Evolutionary conservation across 2,888 invertebrate species (phyloP).

Genomic region (Cepaea hortensis): DNA sequence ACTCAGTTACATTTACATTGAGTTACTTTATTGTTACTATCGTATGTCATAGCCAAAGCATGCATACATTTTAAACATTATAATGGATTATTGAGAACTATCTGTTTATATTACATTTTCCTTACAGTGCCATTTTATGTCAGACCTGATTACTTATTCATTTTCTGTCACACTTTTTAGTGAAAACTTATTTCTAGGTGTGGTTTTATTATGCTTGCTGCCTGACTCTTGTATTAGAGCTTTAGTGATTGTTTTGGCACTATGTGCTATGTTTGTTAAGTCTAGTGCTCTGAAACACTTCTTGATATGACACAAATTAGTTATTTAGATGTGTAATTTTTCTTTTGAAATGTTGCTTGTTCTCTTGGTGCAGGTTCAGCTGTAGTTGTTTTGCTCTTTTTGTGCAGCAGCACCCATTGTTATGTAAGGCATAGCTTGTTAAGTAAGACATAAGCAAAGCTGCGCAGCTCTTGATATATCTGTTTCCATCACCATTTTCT

Average conservation of each 20-base stretch:
- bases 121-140: too few relatives aligned
- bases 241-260: slow-evolving; percentile 12
- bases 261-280: not conserved
- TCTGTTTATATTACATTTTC: too few relatives aligned
- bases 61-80: too few relatives aligned
- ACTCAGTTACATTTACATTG: not conserved
- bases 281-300: not conserved
- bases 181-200: too few relatives aligned
- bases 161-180: too few relatives aligned
- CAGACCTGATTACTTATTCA: too few relatives aligned
- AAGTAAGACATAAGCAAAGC: not conserved
- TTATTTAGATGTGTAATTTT: not conserved
- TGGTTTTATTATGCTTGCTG: not conserved
- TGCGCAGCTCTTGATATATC: too few relatives aligned
- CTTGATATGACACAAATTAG: not conserved
- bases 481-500: too few relatives aligned
- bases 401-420: not conserved
- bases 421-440: not conserved
- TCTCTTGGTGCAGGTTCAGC: not conserved
- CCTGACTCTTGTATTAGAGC: not conserved
- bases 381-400: not conserved
- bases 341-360: not conserved
- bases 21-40: too few relatives aligned
- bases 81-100: too few relatives aligned
- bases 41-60: too few relatives aligned